phyloP scores from a whole-genome alignment of 2,888 invertebrate species.

The Heliconius aoede region DNA sequence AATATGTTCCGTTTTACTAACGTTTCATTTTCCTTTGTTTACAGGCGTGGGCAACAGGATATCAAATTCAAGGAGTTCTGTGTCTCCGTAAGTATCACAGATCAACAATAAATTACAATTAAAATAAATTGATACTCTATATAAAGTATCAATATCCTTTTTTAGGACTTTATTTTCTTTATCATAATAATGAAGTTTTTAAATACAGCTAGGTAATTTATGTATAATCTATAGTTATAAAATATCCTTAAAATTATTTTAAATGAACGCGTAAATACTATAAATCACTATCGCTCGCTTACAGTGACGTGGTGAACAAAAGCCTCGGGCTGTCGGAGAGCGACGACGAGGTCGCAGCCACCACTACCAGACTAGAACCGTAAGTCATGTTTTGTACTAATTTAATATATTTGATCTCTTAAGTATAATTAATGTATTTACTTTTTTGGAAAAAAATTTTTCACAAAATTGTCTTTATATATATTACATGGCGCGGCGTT shows the following conservation, averaged over 20 bases:
- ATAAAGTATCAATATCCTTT: background rate
- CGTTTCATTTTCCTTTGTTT: conserved; percentile 53
- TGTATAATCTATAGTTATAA: background rate
- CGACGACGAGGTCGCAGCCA: conserved; percentile 86
- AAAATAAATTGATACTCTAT: background rate
- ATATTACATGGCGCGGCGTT: no score
- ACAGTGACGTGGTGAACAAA: conserved; percentile 78
- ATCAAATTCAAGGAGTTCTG: conserved; percentile 77
- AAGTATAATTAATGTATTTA: no score
- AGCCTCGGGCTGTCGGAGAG: conserved; percentile 91
- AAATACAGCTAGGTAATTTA: no score
- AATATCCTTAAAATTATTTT: background rate
- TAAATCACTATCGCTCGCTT: conserved; percentile 46
- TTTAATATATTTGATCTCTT: background rate
- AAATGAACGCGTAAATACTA: background rate
- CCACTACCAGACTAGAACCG: conserved; percentile 73
- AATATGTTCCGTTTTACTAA: background rate
- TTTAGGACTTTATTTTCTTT: background rate
- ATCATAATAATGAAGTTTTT: background rate
- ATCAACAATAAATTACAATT: background rate
- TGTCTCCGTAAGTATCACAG: conserved; percentile 74
- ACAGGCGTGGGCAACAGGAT: conserved; percentile 80
- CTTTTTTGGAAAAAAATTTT: no score
- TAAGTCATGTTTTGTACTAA: conserved; percentile 56
- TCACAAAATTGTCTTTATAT: no score